Conservation (phyloP, 1,140 invertebrate genomes). For the Chrysomallon squamiferum region DNA sequence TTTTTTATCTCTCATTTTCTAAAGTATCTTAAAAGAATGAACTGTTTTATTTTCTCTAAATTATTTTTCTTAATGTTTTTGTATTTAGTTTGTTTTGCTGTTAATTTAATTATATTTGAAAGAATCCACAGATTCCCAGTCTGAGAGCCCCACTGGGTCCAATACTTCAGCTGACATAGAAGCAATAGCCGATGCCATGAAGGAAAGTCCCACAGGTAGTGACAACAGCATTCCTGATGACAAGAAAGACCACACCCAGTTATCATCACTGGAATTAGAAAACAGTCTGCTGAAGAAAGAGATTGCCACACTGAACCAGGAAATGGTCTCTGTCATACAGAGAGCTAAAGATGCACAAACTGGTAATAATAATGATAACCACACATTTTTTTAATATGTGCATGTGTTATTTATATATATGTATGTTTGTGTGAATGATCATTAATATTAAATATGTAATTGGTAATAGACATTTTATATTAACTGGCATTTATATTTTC, state of each 20-base stretch:
- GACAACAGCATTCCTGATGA: conserved; percentile 48
- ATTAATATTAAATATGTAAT: too few relatives aligned
- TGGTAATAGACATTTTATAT: too few relatives aligned
- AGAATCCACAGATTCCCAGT: conserved; percentile 26
- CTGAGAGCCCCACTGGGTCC: conserved; percentile 39
- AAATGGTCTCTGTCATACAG: conserved; percentile 67
- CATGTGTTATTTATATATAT: too few relatives aligned
- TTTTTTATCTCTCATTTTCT: too few relatives aligned
- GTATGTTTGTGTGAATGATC: too few relatives aligned
- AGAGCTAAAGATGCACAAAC: conserved; percentile 67
- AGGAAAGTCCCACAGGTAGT: conserved; percentile 50
- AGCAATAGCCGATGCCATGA: conserved; percentile 48
- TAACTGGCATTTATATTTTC: too few relatives aligned
- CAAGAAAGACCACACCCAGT: conserved; percentile 21
- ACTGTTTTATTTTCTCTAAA: too few relatives aligned
- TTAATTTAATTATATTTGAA: conserved; percentile 6
- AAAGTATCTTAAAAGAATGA: too few relatives aligned
- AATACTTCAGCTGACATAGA: conserved; percentile 46
- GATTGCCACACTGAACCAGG: conserved; percentile 68
- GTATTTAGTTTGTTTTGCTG: too few relatives aligned
- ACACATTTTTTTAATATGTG: too few relatives aligned
- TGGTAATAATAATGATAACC: conserved; percentile 55
- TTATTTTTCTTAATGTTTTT: too few relatives aligned
- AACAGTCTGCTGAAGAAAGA: conserved; percentile 68
- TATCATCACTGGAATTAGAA: conserved; percentile 60